Conservation (phyloP, 2,113 vertebrate species). For the Pyrgilauda ruficollis region DNA sequence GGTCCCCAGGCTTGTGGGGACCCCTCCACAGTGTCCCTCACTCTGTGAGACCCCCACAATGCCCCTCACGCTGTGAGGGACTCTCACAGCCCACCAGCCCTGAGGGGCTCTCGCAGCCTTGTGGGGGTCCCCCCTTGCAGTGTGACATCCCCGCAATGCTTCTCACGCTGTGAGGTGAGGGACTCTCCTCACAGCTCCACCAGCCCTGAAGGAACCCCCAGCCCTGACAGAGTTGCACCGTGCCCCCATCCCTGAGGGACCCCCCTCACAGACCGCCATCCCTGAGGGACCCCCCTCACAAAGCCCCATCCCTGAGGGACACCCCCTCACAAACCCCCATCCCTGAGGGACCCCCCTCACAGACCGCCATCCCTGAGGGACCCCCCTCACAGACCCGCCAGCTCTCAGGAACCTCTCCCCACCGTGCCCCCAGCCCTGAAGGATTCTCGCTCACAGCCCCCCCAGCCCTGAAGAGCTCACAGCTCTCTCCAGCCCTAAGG, state of each 20-base stretch:
- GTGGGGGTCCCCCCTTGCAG: too few species aligned
- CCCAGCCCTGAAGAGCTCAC: neutral
- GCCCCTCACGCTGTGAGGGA: neutral
- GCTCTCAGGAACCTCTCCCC: neutral
- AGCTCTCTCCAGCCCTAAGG: neutral
- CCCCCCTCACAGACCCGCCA: too few species aligned
- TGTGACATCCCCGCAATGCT: neutral
- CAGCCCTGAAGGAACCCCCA: neutral
- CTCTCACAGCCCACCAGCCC: too few species aligned
- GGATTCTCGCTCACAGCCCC: too few species aligned
- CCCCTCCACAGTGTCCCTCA: accelerated
- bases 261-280: too few species aligned
- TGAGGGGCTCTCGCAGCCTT: neutral
- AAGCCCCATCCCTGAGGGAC: neutral
- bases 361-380: too few species aligned
- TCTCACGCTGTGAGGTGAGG: neutral
- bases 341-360: neutral
- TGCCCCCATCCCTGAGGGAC: neutral
- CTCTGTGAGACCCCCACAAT: neutral
- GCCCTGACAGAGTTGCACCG: neutral
- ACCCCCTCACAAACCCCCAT: neutral
- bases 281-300: neutral
- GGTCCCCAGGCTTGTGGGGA: neutral
- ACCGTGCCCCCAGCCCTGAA: too few species aligned
- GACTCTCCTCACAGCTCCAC: neutral